Base-by-base conservation (phyloP, 2,113 vertebrate genomes). In the Oreochromis tanganicae region DNA sequence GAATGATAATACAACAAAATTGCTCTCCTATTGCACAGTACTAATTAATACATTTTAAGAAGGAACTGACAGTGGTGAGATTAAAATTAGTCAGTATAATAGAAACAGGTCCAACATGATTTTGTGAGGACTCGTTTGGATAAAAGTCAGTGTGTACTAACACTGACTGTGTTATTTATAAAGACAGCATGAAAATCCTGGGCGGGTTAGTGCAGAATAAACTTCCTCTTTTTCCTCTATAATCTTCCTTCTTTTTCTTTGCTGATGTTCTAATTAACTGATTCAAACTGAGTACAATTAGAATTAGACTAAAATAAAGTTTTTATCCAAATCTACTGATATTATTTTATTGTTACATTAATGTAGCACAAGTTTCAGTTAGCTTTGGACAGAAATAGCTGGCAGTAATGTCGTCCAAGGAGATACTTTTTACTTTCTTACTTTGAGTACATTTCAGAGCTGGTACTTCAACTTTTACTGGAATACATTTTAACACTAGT, bases 131-230 rank as follows among this genome's bases (percentile, higher is more conserved):
- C 5, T 57, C 1, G 13, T 59, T 11, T 34, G 29, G 57, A 34
- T 34, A 61, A 61, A 61, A 0, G 29, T 19, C 29, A 34, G 14
- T 2, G 8, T 34, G 29, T 6, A 34, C 9, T 0, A 59, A 32
- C 14, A 59, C 57, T 59, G 29, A 5, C 24, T 59, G 4, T 59
- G 56, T 61, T 17, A 9, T 9, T 2, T 32, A 17, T 59, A 59
- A 32, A 59, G 0, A 13, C 56, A 29, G 0, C 27, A 3, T 59
- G 7, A 59, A 29, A 17, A 59, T 2, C 13, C 3, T 0, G 0
- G 0, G 13, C 56, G 16, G 56, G 56, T 16, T 59, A 59, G 14
- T 17, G 27, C 27, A 59, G 56, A 0, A n/a, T n/a, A n/a, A n/a
- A n/a, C n/a, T n/a, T n/a, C n/a, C n/a, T n/a, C n/a, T n/a, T n/a